Evolutionary conservation across 2,888 invertebrate genomes (phyloP), one percentile per base, ranked within the genome.

Genomic region (Tetranychus truncatus): DNA sequence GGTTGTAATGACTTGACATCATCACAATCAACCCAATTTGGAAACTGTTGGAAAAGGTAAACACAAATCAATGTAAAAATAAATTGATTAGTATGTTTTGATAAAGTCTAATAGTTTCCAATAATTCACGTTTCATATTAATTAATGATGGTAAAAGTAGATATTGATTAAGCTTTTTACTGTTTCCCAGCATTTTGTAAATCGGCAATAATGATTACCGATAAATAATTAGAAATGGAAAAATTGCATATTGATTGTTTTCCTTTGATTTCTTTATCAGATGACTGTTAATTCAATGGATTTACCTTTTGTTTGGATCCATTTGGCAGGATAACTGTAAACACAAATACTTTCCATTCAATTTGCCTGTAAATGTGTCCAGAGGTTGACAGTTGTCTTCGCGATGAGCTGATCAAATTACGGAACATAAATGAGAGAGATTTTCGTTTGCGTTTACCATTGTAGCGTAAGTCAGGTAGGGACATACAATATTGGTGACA

Each of bases 211-310:
- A 15, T 15, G 9, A 55, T 9, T 55, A 55, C 8, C 15, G 55
- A 55, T 55, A 55, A 55, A 5, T 55, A 55, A 55, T 15, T 55
- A 55, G 9, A 55, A 55, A 15, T 55, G 15, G 6, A 15, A 55
- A 55, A 55, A 55, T 55, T 55, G 55, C 55, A 55, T 55, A 55
- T 55, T 55, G 55, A 55, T 55, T 55, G 55, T 55, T 55, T 55
- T 34, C 34, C 34, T 34, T 24, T 34, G 34, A 34, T 34, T 34
- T 34, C 3, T 34, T 34, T 34, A 34, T 34, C 34, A 34, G 34
- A 34, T 34, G 34, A 3, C 34, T 34, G 34, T 34, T 34, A 34
- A 34, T 34, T 34, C 34, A 34, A 34, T 34, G 34, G 34, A 7
- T 55, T 46, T 55, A 55, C 55, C 55, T 55, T 55, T 55, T 55